Evolutionary conservation across 2,113 vertebrate genomes (phyloP).

Genomic region (Buteo buteo): DNA sequence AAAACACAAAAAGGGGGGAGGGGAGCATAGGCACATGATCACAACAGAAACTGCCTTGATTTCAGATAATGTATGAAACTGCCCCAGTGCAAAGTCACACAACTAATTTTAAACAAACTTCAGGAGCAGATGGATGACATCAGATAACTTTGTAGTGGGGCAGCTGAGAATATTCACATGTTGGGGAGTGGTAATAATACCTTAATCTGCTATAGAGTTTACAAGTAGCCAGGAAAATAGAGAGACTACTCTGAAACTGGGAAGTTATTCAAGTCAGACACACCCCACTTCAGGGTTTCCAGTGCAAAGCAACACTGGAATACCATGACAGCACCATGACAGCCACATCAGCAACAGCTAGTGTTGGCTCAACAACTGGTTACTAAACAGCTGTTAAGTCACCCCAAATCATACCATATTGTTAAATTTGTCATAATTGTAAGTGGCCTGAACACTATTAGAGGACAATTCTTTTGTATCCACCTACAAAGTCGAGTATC

Average conservation of each 20-base stretch:
- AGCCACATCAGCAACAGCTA: background rate
- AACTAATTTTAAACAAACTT: background rate
- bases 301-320: background rate
- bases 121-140: background rate
- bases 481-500: background rate
- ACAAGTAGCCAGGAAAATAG: background rate
- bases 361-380: background rate
- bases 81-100: background rate
- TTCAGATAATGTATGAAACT: background rate
- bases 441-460: background rate
- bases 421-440: background rate
- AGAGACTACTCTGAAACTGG: background rate
- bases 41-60: background rate
- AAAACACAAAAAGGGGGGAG: background rate
- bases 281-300: background rate
- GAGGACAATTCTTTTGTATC: background rate
- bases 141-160: background rate
- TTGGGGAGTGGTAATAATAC: background rate
- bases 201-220: background rate
- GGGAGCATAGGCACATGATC: background rate
- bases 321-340: background rate
- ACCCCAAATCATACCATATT: background rate
- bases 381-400: background rate
- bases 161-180: background rate
- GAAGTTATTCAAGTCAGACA: background rate